A percentile compares a stretch with the other conserved stretches of the same genome.
phyloP scores from a whole-genome alignment of 2,888 invertebrate species.

The Dryomyza anilis region DNA sequence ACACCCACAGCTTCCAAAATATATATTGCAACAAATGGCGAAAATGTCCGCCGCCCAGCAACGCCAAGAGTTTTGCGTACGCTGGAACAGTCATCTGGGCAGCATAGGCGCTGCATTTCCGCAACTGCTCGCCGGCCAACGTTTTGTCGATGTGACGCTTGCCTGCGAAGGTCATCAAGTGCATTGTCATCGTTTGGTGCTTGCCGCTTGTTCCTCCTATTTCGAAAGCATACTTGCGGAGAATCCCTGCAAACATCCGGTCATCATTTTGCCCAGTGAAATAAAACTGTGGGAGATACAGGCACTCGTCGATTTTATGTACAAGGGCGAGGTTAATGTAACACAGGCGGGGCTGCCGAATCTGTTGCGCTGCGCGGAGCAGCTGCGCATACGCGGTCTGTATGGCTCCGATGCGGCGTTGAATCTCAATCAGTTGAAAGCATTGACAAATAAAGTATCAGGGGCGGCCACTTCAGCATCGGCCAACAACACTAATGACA shows the following conservation, averaged over 20 bases:
- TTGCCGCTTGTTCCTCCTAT: slow-evolving; percentile 85
- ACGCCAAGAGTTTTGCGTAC: slow-evolving; percentile 60
- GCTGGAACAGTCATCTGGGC: slow-evolving; percentile 61
- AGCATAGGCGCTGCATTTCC: slow-evolving; percentile 61
- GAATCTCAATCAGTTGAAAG: slow-evolving; percentile 55
- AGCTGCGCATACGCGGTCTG: slow-evolving; percentile 77
- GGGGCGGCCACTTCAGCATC: slow-evolving; percentile 10
- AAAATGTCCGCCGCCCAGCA: slow-evolving; percentile 39
- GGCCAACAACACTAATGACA: slow-evolving; percentile 34
- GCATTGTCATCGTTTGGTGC: slow-evolving; percentile 84
- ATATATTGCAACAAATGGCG: too few relatives aligned
- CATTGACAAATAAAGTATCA: slow-evolving; percentile 43
- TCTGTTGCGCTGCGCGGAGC: slow-evolving; percentile 81
- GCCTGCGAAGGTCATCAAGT: slow-evolving; percentile 83
- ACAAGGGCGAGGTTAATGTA: slow-evolving; percentile 87
- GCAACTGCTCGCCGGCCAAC: slow-evolving; percentile 58
- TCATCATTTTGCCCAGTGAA: slow-evolving; percentile 79
- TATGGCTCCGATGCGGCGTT: slow-evolving; percentile 60
- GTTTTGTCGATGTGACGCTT: slow-evolving; percentile 84
- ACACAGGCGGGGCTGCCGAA: slow-evolving; percentile 83
- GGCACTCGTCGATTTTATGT: slow-evolving; percentile 87
- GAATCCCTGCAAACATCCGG: slow-evolving; percentile 86
- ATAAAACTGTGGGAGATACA: slow-evolving; percentile 85
- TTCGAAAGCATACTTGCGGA: slow-evolving; percentile 79
- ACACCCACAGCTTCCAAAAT: too few relatives aligned